A percentile compares a stretch with the other conserved stretches of the same genome.
Evolutionary conservation across 92 coral and sea anemone species (phyloP).

Genomic region (Galaxea fascicularis): DNA sequence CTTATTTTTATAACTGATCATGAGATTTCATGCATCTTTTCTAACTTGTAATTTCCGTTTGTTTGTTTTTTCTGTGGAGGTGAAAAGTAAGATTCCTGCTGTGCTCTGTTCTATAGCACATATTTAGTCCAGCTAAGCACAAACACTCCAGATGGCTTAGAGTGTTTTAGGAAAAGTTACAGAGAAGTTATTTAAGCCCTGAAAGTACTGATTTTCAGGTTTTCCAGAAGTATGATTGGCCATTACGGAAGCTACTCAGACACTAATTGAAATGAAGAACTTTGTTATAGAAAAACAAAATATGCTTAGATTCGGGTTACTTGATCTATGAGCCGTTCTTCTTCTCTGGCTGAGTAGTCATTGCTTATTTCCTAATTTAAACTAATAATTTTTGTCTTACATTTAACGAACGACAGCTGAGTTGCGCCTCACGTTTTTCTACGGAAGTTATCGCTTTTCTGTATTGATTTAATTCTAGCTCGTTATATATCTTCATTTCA

Average conservation of each 20-base stretch:
- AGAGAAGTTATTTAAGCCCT: background rate
- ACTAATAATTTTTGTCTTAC: background rate
- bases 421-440: background rate
- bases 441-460: background rate
- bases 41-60: background rate
- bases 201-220: background rate
- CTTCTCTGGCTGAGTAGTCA: background rate
- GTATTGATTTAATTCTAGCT: too few relatives aligned
- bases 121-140: too few relatives aligned
- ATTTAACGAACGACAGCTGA: background rate
- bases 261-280: background rate
- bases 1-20: background rate
- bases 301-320: constrained; percentile 20
- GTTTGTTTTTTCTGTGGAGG: background rate
- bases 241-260: background rate
- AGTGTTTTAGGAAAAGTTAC: too few relatives aligned
- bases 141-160: background rate
- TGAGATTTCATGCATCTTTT: background rate
- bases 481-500: too few relatives aligned
- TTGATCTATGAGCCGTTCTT: too few relatives aligned
- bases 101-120: background rate
- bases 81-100: background rate
- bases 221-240: background rate
- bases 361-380: background rate
- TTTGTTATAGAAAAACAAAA: constrained; percentile 31